Conservation (phyloP, 2,888 invertebrate genomes). For the Eucera pruinosa region DNA sequence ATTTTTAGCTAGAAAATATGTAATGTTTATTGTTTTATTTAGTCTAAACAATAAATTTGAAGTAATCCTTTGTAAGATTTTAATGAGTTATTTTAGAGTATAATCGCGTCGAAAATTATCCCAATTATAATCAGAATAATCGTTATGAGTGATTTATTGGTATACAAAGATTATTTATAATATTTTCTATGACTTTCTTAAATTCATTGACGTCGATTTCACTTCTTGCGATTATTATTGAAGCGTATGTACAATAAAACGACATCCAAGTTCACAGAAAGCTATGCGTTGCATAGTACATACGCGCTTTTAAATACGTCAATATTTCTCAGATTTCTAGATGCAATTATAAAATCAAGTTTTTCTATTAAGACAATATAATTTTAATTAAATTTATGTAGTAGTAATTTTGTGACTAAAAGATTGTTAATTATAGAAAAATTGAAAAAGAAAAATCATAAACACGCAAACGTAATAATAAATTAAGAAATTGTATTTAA, state of each 20-base stretch:
- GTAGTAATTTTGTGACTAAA: no score
- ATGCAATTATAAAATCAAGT: no score
- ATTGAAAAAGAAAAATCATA: no score
- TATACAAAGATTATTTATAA: background rate
- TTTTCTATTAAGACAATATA: no score
- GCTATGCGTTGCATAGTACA: no score
- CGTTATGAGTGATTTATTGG: background rate
- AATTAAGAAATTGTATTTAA: background rate
- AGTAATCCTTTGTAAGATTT: no score
- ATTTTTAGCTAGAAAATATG: no score
- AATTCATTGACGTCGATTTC: background rate
- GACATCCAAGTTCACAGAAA: background rate
- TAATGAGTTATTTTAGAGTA: no score
- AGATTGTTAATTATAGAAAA: no score
- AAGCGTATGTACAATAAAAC: background rate
- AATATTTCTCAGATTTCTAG: background rate
- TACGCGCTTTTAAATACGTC: background rate
- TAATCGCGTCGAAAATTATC: background rate
- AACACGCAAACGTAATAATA: background rate
- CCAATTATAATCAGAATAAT: background rate
- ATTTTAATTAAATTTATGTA: no score
- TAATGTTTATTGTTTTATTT: no score
- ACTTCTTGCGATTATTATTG: background rate
- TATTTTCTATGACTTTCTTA: constrained; percentile 4
- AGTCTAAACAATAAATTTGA: no score